These are phyloP conservation scores for Halichoeres trimaculatus DNA, from an alignment of 2,113 vertebrate genomes.

Conservation along the genomic window DNA sequence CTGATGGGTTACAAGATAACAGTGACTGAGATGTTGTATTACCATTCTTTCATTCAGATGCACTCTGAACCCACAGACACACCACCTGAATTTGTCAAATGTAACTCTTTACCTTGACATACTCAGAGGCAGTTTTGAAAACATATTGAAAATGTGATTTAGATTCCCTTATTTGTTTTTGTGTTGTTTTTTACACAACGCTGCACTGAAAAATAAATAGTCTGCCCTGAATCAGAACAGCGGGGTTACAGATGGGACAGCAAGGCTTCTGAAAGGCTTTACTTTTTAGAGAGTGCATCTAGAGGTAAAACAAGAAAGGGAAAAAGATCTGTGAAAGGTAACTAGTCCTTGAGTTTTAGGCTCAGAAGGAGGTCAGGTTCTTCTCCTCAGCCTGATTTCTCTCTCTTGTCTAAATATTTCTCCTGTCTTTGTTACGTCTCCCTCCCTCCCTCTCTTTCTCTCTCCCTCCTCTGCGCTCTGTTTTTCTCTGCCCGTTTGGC, in stretches of 20 bases:
- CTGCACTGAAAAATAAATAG: no score
- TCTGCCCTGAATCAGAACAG: not conserved
- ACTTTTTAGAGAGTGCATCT: constrained; percentile 1
- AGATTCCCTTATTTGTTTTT: no score
- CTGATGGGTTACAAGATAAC: no score
- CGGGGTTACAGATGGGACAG: not conserved
- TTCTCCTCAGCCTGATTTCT: constrained; percentile 32
- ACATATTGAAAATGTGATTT: no score
- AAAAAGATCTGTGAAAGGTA: constrained; percentile 16
- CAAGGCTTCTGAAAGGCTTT: not conserved
- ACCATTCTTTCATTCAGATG: no score
- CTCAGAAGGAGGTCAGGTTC: constrained; percentile 30
- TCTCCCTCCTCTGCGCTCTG: constrained; percentile 40
- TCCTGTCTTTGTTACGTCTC: constrained; percentile 14
- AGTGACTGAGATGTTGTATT: no score
- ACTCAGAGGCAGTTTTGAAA: no score
- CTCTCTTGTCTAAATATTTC: constrained; percentile 53
- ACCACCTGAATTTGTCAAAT: no score
- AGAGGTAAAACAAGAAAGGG: constrained; percentile 5
- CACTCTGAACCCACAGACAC: no score
- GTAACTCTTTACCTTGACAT: no score
- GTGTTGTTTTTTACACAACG: no score
- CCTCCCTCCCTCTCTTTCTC: constrained; percentile 9
- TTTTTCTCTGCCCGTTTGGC: constrained; percentile 68
- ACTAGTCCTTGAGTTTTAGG: not conserved